phyloP scores from a whole-genome alignment of 2,888 invertebrate species.

The Caenorhabditis virilis region DNA sequence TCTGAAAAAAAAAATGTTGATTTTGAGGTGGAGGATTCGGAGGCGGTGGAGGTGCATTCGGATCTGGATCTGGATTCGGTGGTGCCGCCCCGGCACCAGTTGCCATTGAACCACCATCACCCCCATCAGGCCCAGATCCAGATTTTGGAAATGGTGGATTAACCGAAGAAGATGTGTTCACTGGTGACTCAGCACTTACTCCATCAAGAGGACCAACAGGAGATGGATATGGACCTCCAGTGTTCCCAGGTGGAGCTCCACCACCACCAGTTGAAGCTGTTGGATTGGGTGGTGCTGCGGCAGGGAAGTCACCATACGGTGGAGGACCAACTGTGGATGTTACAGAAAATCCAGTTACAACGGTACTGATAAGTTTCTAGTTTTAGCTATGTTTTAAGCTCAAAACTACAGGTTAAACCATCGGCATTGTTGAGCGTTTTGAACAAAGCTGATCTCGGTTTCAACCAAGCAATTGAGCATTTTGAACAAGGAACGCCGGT shows the following conservation, averaged over 20 bases:
- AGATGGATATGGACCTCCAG: slow-evolving; percentile 66
- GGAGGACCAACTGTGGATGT: slow-evolving; percentile 22
- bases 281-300: slow-evolving; percentile 59
- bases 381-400: too few species aligned
- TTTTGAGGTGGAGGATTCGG: slow-evolving; percentile 29
- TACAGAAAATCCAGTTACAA: slow-evolving; percentile 57
- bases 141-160: slow-evolving; percentile 14
- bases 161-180: slow-evolving; percentile 59
- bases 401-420: too few species aligned
- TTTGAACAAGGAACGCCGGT: slow-evolving; percentile 67
- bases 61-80: slow-evolving; percentile 39
- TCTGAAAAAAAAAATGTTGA: neutral
- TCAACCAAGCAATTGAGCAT: slow-evolving; percentile 67
- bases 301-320: slow-evolving; percentile 56
- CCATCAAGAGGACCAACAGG: slow-evolving; percentile 66
- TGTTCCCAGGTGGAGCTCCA: slow-evolving; percentile 58
- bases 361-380: too few species aligned
- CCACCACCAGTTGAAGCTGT: slow-evolving; percentile 61
- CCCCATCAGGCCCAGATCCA: slow-evolving; percentile 27
- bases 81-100: slow-evolving; percentile 7
- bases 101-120: slow-evolving; percentile 16
- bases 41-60: slow-evolving; percentile 32
- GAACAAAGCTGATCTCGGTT: slow-evolving; percentile 64
- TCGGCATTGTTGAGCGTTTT: slow-evolving; percentile 64
- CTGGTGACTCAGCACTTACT: slow-evolving; percentile 63